A percentile compares a stretch with the other conserved stretches of the same genome.
Conservation (phyloP, 2,797 vertebrate species). For the Poecilia velifera region DNA sequence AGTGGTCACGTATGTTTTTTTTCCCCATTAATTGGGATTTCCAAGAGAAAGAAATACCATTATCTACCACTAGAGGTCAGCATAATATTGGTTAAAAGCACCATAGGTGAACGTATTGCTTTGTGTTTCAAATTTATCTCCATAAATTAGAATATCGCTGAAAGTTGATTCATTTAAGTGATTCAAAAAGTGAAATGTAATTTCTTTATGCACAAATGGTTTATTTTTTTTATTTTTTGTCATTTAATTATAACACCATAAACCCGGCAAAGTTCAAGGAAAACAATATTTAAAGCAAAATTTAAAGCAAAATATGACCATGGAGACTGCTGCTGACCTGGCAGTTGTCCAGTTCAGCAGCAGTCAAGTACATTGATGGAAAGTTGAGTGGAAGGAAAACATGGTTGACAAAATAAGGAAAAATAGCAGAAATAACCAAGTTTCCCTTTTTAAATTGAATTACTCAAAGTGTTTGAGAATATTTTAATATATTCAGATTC, state of each 20-base stretch:
- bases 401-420: neutral
- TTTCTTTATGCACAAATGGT: neutral
- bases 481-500: neutral
- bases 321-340: neutral
- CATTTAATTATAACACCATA: neutral
- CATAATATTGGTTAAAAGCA: neutral
- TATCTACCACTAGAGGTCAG: neutral
- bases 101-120: neutral
- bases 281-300: neutral
- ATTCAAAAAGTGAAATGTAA: neutral
- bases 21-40: neutral
- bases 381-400: neutral
- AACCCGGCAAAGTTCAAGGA: neutral
- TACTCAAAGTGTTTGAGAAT: neutral
- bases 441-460: neutral
- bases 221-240: neutral
- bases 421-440: neutral
- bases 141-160: neutral
- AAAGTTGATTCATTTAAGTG: neutral
- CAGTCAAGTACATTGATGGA: neutral
- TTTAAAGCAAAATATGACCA: neutral
- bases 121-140: neutral
- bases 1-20: neutral
- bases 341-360: neutral
- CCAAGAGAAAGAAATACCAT: neutral